Percentiles rank a stretch among this genome's conserved stretches.
Evolutionary conservation across 2,888 invertebrate species (phyloP).

Genomic region (Chloroclysta siterata): DNA sequence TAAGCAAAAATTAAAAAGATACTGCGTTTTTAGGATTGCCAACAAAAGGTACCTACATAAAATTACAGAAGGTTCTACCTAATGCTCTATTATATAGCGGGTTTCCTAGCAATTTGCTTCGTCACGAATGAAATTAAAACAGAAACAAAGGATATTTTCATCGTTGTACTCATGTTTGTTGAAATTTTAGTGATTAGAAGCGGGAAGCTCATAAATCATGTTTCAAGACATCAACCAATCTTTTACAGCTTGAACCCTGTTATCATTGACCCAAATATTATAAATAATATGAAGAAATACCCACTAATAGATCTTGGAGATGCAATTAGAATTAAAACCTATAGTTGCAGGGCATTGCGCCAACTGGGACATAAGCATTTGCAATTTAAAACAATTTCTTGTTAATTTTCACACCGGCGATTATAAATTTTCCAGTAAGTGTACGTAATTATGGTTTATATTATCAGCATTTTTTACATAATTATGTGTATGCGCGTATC

Average conservation of each 20-base stretch:
- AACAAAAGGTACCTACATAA: too few species aligned
- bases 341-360: conserved; percentile 15
- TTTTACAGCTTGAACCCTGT: conserved; percentile 14
- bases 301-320: not conserved
- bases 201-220: conserved; percentile 10
- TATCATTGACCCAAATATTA: conserved; percentile 21
- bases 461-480: conserved; percentile 15
- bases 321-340: conserved; percentile 17
- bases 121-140: not conserved
- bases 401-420: conserved; percentile 17
- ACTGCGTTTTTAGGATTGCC: too few species aligned
- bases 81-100: too few species aligned
- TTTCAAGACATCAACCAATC: not conserved
- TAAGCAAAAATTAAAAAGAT: too few species aligned
- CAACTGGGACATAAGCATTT: conserved; percentile 19
- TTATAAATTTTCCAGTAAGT: conserved; percentile 4
- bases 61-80: too few species aligned
- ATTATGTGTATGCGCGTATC: conserved; percentile 21
- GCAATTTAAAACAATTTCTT: conserved; percentile 16
- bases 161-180: not conserved
- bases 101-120: not conserved
- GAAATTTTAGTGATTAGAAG: not conserved
- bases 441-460: conserved; percentile 6
- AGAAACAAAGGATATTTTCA: not conserved
- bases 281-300: conserved; percentile 15